Base-by-base conservation (phyloP, 2,888 invertebrate genomes). In the Diaphora mendica region DNA sequence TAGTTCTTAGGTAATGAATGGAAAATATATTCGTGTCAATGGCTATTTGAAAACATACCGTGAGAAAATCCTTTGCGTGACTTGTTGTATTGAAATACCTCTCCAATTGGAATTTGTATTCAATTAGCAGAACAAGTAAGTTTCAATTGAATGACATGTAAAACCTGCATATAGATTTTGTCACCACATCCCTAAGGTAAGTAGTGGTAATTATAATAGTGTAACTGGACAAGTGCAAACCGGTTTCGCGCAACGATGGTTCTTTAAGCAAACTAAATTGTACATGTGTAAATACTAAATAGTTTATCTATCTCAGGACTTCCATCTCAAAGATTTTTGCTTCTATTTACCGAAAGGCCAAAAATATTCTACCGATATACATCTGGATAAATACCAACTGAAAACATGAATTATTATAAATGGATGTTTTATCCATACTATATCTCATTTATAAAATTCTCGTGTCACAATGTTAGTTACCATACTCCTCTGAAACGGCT, bases 1-100 rank as follows among this genome's bases (percentile, higher is more conserved):
- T 84, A 82, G 87, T 85, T 84, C 71, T 72, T 71, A 74, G 73
- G 71, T 80, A 80, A 83, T 82, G 72, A 85, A 86, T 83, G 76
- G 78, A 82, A 77, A 74, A 79, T 75, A 72, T 64, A 79, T 80
- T 48, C 39, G 73, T 78, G 82, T 74, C 78, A 80, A 76, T 71
- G 48, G 68, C 68, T 64, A 66, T 72, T 79, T 79, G 69, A 62
- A 70, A 69, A 76, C 68, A 73, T 68, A 67, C 55, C 77, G 82
- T 79, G 82, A 73, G 77, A 85, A 78, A 77, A 77, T 71, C 17
- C 30, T 42, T 30, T 26, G 17, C 70, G 48, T 71, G 66, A 72
- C 67, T 64, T 64, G 64, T 42, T 72, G 23, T 35, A 55, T 42
- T 30, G n/a, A 26, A 51, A 64, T 51, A 51, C 35, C 15, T 30